Conservation (phyloP, 2,113 vertebrate genomes). For the Pongo pygmaeus region DNA sequence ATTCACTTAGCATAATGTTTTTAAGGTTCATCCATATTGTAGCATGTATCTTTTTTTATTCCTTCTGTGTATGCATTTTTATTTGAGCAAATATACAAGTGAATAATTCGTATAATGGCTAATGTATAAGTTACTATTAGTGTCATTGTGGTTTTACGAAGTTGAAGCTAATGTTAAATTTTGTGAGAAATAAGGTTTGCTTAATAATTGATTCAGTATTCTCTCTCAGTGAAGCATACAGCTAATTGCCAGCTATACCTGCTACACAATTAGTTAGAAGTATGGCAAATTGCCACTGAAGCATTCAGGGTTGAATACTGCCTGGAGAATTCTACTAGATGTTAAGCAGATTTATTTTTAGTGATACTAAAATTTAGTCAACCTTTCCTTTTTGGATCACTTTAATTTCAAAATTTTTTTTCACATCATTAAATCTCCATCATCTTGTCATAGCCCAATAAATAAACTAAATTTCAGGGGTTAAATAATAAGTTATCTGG, state of each 20-base stretch:
- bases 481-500: neutral
- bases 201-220: neutral
- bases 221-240: neutral
- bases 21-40: neutral
- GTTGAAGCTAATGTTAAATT: neutral
- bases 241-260: neutral
- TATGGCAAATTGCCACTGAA: neutral
- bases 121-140: slow-evolving; percentile 8
- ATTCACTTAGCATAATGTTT: neutral
- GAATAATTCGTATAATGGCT: neutral
- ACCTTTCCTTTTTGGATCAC: neutral
- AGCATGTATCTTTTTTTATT: neutral
- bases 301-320: neutral
- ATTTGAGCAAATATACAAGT: neutral
- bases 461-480: slow-evolving; percentile 6
- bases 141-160: slow-evolving; percentile 11
- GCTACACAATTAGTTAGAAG: neutral
- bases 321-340: neutral
- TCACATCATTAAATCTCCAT: slow-evolving; percentile 18
- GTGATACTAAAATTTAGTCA: neutral
- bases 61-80: neutral
- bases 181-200: slow-evolving; percentile 10
- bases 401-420: neutral
- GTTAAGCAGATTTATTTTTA: slow-evolving; percentile 27
- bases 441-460: neutral